Conservation (phyloP, 2,888 invertebrate species). For the Cantharis nigra region DNA sequence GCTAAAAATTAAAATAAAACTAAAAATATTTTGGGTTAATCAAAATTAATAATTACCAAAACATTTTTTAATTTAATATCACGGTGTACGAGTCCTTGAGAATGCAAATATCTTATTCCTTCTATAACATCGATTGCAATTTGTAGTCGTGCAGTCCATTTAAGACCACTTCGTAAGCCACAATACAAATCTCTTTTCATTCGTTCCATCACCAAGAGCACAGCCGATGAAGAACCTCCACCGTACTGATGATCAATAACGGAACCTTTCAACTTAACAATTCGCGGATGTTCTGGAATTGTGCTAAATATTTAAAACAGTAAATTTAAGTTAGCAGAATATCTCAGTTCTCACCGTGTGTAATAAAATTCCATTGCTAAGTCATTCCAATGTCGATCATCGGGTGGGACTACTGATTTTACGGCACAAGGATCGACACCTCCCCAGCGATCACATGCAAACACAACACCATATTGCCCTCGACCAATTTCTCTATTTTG, state of each 20-base stretch:
- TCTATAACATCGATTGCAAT: conserved; percentile 83
- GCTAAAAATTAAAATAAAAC: conserved; percentile 45
- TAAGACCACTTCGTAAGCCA: conserved; percentile 71
- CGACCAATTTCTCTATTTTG: conserved; percentile 72
- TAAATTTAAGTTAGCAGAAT: not conserved
- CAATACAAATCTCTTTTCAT: conserved; percentile 78
- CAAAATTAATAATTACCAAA: conserved; percentile 58
- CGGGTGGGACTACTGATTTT: conserved; percentile 87
- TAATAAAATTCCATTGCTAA: conserved; percentile 91
- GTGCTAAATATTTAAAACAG: conserved; percentile 58
- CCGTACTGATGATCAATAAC: conserved; percentile 79
- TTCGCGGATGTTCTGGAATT: conserved; percentile 80
- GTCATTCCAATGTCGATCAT: conserved; percentile 88
- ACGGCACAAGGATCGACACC: conserved; percentile 77
- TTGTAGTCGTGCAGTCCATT: conserved; percentile 66
- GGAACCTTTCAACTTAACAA: conserved; percentile 77
- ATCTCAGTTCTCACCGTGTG: conserved; percentile 63
- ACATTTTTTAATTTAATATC: conserved; percentile 92
- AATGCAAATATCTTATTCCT: conserved; percentile 86
- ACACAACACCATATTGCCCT: conserved; percentile 90
- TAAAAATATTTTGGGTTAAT: not conserved
- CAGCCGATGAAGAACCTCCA: conserved; percentile 71
- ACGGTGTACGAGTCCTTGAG: conserved; percentile 84
- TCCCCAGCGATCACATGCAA: conserved; percentile 77
- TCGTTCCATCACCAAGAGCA: conserved; percentile 79